Percentiles rank a stretch among this genome's conserved stretches.
These are phyloP conservation scores for Polyommatus icarus DNA, from an alignment of 2,888 invertebrate genomes.

Conservation along the genomic window DNA sequence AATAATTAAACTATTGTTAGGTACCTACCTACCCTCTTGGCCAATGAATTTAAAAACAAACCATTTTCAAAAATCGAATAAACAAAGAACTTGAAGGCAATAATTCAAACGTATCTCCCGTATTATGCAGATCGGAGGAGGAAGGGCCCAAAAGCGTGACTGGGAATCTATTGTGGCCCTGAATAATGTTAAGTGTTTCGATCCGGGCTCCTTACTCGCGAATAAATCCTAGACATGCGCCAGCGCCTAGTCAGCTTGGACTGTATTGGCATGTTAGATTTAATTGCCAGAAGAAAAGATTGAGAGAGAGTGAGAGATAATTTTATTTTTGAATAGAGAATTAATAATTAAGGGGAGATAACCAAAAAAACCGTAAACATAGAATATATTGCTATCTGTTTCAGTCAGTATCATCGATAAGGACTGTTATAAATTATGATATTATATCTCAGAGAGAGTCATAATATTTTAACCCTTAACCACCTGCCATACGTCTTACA, in stretches of 20 bases:
- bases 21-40: neutral
- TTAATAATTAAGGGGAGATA: no score
- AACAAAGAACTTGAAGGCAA: constrained; percentile 31
- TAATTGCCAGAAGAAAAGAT: neutral
- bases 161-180: constrained; percentile 60
- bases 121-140: constrained; percentile 62
- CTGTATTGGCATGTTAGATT: neutral
- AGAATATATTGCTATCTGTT: no score
- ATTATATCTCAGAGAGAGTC: no score
- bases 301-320: no score
- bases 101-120: constrained; percentile 55
- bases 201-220: constrained; percentile 62
- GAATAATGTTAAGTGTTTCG: constrained; percentile 70
- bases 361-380: no score
- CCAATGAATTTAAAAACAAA: neutral
- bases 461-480: no score
- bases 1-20: no score
- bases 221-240: constrained; percentile 61
- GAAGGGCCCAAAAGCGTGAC: constrained; percentile 67
- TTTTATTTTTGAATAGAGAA: no score
- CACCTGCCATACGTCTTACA: no score
- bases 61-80: constrained; percentile 31
- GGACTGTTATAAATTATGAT: no score
- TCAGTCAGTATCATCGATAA: no score
- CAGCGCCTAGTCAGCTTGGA: constrained; percentile 49